Percentiles rank a stretch among this genome's conserved stretches.
Conservation (phyloP, 1,140 invertebrate genomes). For the Archivesica marissinica region DNA sequence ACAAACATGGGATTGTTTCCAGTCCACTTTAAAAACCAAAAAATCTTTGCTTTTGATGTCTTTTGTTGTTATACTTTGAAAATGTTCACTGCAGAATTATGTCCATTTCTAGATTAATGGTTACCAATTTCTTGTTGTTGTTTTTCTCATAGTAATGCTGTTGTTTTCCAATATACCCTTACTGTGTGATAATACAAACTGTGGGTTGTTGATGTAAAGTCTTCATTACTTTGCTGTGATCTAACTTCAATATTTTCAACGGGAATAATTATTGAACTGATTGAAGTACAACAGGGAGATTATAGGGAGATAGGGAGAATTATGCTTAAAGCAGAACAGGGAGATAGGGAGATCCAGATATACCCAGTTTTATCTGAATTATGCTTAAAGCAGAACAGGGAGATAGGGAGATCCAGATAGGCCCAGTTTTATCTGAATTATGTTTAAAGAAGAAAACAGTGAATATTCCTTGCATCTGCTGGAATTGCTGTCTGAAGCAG, state of each 20-base stretch:
- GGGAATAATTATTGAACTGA: not conserved
- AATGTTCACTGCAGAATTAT: conserved; percentile 17
- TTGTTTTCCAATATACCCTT: not conserved
- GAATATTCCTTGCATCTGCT: too few relatives aligned
- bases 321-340: too few relatives aligned
- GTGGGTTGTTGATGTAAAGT: too few relatives aligned
- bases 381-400: too few relatives aligned
- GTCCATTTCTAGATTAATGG: not conserved
- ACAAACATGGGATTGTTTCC: not conserved
- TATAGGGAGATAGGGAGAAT: too few relatives aligned
- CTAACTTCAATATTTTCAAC: not conserved
- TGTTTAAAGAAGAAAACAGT: too few relatives aligned
- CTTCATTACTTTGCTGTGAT: not conserved
- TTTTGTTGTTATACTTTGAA: not conserved
- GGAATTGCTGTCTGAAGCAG: too few relatives aligned
- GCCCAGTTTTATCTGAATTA: too few relatives aligned
- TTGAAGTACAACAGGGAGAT: too few relatives aligned
- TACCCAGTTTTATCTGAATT: too few relatives aligned
- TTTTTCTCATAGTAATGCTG: conserved; percentile 3
- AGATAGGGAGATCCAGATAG: too few relatives aligned
- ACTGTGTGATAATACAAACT: not conserved
- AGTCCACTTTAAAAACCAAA: not conserved
- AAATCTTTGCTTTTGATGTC: not conserved
- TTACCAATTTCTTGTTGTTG: conserved; percentile 11
- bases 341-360: too few relatives aligned